Evolutionary conservation across 2,797 vertebrate species (phyloP), one percentile per base, ranked within the genome.

Genomic region (Hemitrygon akajei): DNA sequence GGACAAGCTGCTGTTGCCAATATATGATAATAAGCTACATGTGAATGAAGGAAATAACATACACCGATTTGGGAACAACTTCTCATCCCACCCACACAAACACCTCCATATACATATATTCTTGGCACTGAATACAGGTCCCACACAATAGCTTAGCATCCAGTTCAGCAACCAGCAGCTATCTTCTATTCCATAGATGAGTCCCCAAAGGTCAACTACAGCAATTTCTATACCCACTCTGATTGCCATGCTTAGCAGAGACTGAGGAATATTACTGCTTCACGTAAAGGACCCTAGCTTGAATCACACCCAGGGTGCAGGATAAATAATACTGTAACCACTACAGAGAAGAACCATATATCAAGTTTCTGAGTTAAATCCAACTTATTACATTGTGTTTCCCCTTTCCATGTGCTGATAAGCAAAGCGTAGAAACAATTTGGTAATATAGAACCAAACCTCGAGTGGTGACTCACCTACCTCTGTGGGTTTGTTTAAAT

Each of bases 401-500:
- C 34, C n/a, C 18, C 7, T 63, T 37, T 37, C 30, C 56, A 10
- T 12, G 11, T 86, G 30, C n/a, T 25, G 60, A 25, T 16, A 79
- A 34, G 18, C 34, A 37, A 66, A 34, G 20, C 5, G 2, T 22
- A 7, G 84, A 63, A 63, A 87, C 14, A 30, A 87, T 89, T 34
- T 7, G 18, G n/a, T 89, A 66, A 89, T 34, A 69, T 0, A 0
- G 63, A 89, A 89, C n/a, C 16, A 69, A 9, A 9, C 37, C 30
- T 66, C 47, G 3, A 56, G 12, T 3, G 40, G 22, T 47, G 91
- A 56, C 1, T n/a, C 37, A 75, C 77, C 40, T 96, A 99, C 98
- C 97, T 95, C 91, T 94, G 98, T 97, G 4, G 97, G 95, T 94
- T 97, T 98, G 95, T 98, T 97, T 93, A 99, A 95, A 94, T 98